Evolutionary conservation across 2,888 invertebrate species (phyloP), one percentile per base, ranked within the genome.

Genomic region (Argyra leucocephala): DNA sequence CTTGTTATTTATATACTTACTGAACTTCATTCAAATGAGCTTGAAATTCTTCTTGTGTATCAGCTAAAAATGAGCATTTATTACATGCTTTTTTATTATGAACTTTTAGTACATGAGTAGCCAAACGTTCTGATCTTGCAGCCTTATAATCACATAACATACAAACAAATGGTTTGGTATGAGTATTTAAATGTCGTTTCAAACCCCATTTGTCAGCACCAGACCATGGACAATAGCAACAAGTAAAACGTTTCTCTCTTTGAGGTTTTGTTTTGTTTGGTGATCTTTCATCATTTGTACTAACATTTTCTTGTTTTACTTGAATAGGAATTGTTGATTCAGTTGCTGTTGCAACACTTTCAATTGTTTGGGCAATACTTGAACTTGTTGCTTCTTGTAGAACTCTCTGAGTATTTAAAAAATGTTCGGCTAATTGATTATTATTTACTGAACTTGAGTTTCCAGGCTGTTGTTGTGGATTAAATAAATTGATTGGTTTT

Each of bases 191-290:
- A 78, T 95, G 94, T 62, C 94, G 85, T 79, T 94, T 93, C 67
- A 94, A 83, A 74, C 93, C 93, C 94, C 94, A 95, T 78, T 93
- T 93, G 81, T 94, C 94, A 66, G 91, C 92, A 23, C 94, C 94
- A 57, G 91, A 90, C 93, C 93, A 94, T 23, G 93, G 85, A 80
- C 94, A 95, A 78, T 92, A 93, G 77, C 91, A 90, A 81, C 94
- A 94, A 70, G 89, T 87, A 80, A 89, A 91, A 71, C 90, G 85
- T 72, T 88, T 86, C 76, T 88, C 87, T 63, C 86, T 84, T 48
- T 48, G 48, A 5, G 48, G 48, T 79, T 82, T 86, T 2, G 78
- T 75, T 65, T 79, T 79, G 21, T 75, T 64, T 2, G 59, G 22
- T 23, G 23, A 15, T 70, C 76, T 74, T 67, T 69, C 74, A 70